Evolutionary conservation across 2,797 vertebrate genomes (phyloP), one percentile per base, ranked within the genome.

Genomic region (Toxotes lorentzi): DNA sequence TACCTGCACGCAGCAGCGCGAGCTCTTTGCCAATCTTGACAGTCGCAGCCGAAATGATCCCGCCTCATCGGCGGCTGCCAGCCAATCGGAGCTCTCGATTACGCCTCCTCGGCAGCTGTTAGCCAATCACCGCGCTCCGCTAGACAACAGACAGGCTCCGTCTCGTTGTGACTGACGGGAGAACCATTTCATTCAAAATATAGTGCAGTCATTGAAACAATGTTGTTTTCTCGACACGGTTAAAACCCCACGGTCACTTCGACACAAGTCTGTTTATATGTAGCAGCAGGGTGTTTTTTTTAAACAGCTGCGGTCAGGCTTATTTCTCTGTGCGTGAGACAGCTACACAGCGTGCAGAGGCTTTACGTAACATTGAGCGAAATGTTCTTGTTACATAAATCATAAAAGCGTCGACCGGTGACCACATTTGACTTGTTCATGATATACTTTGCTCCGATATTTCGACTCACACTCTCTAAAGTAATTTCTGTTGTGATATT

Each of bases 21-120:
- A 93, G 91, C 88, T 83, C 83, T 83, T 89, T 89, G 87, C 93
- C 91, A 93, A 93, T 94, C 93, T 94, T 95, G 95, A 95, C 94
- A 94, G 93, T 92, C 90, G 81, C 84, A 82, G 81, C 78, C 51
- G 71, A 51, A 41, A 17, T 81, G 60, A 7, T 86, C 93, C 95
- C 95, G 89, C 95, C 95, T 76, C 76, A 40, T 68, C 3, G 1
- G 19, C 57, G 0, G 48, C 38, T 32, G 0, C 60, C 24, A 10
- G 21, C 93, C 93, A 94, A 95, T 96, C 90, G 41, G 4, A 0
- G 1, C 3, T 1, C 59, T 23, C 30, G 0, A 11, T 83, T 27
- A 2, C 54, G 69, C 73, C 79, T 48, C 81, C 75, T 14, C 32
- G 24, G 32, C 12, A 0, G 40, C 0, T 2, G 43, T 30, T 0